phyloP scores from a whole-genome alignment of 2,113 vertebrate species.

The Amazona vittata region DNA sequence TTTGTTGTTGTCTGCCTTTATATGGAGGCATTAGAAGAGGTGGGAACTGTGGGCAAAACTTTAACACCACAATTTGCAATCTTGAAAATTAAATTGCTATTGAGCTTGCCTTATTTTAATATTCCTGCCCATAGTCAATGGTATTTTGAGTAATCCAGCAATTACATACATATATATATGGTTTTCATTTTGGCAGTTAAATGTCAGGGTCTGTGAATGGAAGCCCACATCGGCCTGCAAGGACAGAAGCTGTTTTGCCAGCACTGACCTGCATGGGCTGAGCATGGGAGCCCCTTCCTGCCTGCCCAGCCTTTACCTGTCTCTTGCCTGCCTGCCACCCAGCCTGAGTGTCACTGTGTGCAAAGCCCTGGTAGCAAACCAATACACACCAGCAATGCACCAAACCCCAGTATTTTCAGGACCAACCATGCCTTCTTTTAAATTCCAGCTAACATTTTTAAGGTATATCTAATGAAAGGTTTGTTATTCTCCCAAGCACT shows the following conservation, averaged over 20 bases:
- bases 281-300: neutral
- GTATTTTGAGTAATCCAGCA: neutral
- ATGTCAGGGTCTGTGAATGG: neutral
- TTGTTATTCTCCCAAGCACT: neutral
- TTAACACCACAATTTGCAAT: neutral
- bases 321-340: neutral
- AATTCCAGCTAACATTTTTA: neutral
- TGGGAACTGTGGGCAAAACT: neutral
- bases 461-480: neutral
- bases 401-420: neutral
- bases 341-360: accelerated
- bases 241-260: neutral
- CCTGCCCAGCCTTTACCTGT: neutral
- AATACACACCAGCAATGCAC: neutral
- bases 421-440: neutral
- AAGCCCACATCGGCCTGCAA: neutral
- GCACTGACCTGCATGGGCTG: accelerated
- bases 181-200: neutral
- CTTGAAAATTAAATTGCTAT: neutral
- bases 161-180: neutral
- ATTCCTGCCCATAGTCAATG: neutral
- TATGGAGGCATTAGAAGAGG: neutral
- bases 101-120: neutral
- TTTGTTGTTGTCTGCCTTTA: neutral
- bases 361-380: neutral